These are phyloP conservation scores for Platorchestia sp. DNA, from an alignment of 1,140 invertebrate species.

Conservation along the genomic window DNA sequence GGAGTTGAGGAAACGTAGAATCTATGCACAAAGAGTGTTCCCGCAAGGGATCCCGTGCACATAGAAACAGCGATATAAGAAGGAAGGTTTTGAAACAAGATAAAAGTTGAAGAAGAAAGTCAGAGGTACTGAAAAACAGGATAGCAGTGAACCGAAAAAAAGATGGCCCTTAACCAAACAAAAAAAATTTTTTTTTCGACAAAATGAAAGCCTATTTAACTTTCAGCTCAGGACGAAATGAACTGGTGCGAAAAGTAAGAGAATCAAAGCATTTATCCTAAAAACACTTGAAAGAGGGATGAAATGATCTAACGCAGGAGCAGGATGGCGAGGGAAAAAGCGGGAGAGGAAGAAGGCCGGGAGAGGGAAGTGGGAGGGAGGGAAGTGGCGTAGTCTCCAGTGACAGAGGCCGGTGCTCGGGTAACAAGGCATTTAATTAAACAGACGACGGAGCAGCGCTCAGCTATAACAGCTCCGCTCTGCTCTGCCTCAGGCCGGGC, in stretches of 20 bases:
- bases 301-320: neutral
- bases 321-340: neutral
- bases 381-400: neutral
- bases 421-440: constrained; percentile 43
- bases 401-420: constrained; percentile 16
- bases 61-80: too few relatives aligned
- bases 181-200: too few relatives aligned
- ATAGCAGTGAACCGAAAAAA: too few relatives aligned
- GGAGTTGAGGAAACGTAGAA: too few relatives aligned
- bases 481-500: neutral
- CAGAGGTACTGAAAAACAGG: too few relatives aligned
- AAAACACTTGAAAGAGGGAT: neutral
- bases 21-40: too few relatives aligned
- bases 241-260: neutral
- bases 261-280: neutral
- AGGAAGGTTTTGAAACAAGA: too few relatives aligned
- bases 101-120: too few relatives aligned
- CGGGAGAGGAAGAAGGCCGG: neutral
- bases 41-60: too few relatives aligned
- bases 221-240: neutral
- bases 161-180: too few relatives aligned
- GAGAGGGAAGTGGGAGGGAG: neutral
- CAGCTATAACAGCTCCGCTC: neutral
- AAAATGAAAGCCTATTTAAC: too few relatives aligned
- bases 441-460: constrained; percentile 21